Evolutionary conservation across 2,113 vertebrate species (phyloP).

Genomic region (Zeus faber): DNA sequence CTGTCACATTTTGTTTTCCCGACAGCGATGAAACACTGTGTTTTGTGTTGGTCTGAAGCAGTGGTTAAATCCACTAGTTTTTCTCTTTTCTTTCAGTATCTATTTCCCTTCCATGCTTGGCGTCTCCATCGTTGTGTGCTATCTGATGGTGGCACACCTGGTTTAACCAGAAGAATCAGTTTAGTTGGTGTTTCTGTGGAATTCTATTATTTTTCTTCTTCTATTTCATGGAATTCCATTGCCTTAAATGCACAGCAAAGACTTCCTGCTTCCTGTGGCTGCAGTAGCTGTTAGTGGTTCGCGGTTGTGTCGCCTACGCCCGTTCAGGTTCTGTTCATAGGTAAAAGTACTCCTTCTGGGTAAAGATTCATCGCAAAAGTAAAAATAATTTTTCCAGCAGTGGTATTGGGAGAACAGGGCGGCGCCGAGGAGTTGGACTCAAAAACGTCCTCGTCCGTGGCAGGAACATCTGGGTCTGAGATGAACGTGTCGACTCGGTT

Average conservation of each 20-base stretch:
- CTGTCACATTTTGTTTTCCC: not conserved
- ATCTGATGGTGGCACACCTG: not conserved
- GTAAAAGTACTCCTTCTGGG: too few species aligned
- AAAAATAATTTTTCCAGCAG: too few species aligned
- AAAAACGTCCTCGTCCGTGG: too few species aligned
- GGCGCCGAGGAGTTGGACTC: too few species aligned
- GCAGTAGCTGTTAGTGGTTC: constrained; percentile 29
- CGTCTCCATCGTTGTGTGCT: not conserved
- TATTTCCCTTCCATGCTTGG: too few species aligned
- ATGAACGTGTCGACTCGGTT: too few species aligned
- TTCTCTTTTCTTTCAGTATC: not conserved
- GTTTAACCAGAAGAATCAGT: not conserved
- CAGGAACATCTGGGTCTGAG: too few species aligned
- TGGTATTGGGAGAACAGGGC: too few species aligned
- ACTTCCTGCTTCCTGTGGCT: constrained; percentile 47
- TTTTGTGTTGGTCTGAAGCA: not conserved
- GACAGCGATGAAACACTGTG: not conserved
- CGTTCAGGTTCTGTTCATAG: not conserved
- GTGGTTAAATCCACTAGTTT: too few species aligned
- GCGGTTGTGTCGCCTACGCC: constrained; percentile 45
- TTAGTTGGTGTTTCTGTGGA: not conserved
- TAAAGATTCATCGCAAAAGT: not conserved
- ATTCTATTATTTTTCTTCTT: not conserved
- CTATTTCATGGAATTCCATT: constrained; percentile 50
- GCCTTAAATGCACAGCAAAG: constrained; percentile 71